Conservation (phyloP, 30 jellyfish, hydroid and myxozoan genomes). For the Hydractinia echinata region DNA sequence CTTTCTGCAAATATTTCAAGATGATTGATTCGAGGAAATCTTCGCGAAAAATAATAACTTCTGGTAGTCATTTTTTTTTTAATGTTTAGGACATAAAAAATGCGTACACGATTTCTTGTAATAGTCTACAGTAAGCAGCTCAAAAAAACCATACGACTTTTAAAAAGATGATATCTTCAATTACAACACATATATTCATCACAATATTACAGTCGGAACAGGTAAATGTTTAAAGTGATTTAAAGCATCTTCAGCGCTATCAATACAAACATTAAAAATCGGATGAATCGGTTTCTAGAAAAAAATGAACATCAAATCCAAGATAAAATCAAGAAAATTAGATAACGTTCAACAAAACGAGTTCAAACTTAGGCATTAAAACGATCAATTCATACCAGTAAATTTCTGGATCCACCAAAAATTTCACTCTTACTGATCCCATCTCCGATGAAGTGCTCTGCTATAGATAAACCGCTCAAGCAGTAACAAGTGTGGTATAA, state of each 20-base stretch:
- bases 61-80: too few relatives aligned
- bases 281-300: conserved; percentile 90
- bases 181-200: too few relatives aligned
- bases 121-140: too few relatives aligned
- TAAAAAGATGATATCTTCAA: too few relatives aligned
- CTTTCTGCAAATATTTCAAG: too few relatives aligned
- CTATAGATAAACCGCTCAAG: conserved; percentile 90
- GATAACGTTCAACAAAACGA: neutral
- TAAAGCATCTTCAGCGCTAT: conserved; percentile 85
- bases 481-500: conserved; percentile 95
- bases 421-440: conserved; percentile 38
- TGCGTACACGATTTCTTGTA: too few relatives aligned
- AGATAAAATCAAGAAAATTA: neutral
- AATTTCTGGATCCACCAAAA: conserved; percentile 56
- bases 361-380: neutral
- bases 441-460: conserved; percentile 90
- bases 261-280: conserved; percentile 72
- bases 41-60: too few relatives aligned
- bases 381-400: conserved; percentile 53
- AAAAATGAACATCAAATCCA: conserved; percentile 6
- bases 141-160: too few relatives aligned
- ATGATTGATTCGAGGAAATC: too few relatives aligned
- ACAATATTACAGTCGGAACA: neutral
- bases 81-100: too few relatives aligned
- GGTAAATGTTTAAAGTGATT: conserved; percentile 52